Percentiles rank a stretch among this genome's conserved stretches.
Evolutionary conservation across 1,140 invertebrate genomes (phyloP).

Genomic region (Papilio glaucus): DNA sequence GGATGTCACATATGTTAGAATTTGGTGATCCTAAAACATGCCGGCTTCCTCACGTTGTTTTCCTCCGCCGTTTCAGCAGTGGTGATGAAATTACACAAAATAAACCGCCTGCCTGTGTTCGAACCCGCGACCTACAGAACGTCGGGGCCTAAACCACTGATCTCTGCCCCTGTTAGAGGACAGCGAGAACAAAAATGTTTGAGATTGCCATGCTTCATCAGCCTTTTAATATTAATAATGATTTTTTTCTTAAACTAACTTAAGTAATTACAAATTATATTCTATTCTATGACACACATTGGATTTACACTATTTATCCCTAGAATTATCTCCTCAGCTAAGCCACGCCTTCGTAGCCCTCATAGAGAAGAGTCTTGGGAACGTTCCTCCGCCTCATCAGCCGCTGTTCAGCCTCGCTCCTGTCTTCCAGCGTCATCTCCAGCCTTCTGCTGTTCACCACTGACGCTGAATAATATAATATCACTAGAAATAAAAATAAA

Average conservation of each 20-base stretch:
- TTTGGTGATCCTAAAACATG: no score
- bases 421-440: slow-evolving; percentile 48
- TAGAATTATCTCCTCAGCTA: not conserved
- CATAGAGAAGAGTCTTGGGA: slow-evolving; percentile 34
- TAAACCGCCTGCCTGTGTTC: no score
- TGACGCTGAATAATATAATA: slow-evolving; percentile 58
- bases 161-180: no score
- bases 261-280: not conserved
- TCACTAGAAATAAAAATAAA: slow-evolving; percentile 51
- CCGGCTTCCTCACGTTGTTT: no score
- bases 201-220: slow-evolving; percentile 6
- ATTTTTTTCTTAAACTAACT: not conserved
- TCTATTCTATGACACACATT: not conserved
- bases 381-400: slow-evolving; percentile 43
- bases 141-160: no score
- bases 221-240: not conserved
- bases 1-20: no score
- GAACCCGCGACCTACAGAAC: no score
- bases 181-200: not conserved
- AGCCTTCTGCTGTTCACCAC: slow-evolving; percentile 59
- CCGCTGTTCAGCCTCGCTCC: slow-evolving; percentile 41
- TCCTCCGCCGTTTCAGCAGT: no score
- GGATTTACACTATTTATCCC: not conserved
- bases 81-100: no score
- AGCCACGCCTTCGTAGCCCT: slow-evolving; percentile 19